Conservation (phyloP, 2,888 invertebrate genomes). For the Machimus atricapillus region DNA sequence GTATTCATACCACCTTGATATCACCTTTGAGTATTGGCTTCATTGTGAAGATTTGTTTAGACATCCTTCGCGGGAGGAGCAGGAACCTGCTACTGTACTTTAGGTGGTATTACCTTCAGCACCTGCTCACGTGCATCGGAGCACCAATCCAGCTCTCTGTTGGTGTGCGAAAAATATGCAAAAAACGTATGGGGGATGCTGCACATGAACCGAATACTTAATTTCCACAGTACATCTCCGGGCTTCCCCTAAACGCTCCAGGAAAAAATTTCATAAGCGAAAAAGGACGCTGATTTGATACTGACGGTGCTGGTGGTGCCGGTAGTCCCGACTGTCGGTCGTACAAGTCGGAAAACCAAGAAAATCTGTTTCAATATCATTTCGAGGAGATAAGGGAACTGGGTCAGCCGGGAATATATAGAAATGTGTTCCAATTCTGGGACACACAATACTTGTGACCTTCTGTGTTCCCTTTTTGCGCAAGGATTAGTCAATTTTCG, state of each 20-base stretch:
- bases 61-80: neutral
- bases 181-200: neutral
- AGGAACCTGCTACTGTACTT: neutral
- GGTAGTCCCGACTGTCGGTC: neutral
- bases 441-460: neutral
- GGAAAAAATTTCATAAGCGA: neutral
- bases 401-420: neutral
- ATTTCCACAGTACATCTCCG: neutral
- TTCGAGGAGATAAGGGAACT: neutral
- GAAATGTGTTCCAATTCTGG: neutral
- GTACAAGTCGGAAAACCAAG: neutral
- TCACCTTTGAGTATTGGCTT: slow-evolving; percentile 25
- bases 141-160: neutral
- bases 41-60: slow-evolving; percentile 23
- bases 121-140: neutral
- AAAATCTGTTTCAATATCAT: slow-evolving; percentile 14
- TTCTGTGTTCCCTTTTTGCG: neutral
- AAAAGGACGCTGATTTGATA: slow-evolving; percentile 15
- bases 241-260: neutral
- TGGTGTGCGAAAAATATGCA: slow-evolving; percentile 11
- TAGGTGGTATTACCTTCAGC: neutral
- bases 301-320: neutral
- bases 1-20: slow-evolving; percentile 11
- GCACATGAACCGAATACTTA: slow-evolving; percentile 9
- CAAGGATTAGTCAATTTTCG: neutral